Evolutionary conservation across 1,140 invertebrate genomes (phyloP).

Genomic region (Forficula auricularia): DNA sequence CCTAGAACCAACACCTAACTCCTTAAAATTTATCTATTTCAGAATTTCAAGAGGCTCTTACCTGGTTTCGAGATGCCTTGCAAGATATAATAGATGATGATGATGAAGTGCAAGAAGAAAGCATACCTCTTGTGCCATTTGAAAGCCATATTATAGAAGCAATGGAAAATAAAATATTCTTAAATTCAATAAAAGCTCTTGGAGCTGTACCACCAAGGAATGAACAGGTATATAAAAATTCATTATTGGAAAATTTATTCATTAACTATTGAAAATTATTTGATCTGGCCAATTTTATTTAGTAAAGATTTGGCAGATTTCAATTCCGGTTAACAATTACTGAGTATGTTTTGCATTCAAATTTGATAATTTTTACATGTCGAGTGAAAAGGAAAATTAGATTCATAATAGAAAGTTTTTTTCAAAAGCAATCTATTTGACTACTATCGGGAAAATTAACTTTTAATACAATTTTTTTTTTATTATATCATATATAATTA

Average conservation of each 20-base stretch:
- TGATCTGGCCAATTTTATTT: constrained; percentile 6
- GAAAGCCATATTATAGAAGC: constrained; percentile 33
- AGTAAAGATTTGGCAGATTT: too few relatives aligned
- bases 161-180: constrained; percentile 38
- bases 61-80: constrained; percentile 41
- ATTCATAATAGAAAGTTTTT: too few relatives aligned
- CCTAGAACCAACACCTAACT: too few relatives aligned
- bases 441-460: too few relatives aligned
- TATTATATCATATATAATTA: too few relatives aligned
- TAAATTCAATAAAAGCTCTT: constrained; percentile 34
- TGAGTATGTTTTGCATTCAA: not conserved
- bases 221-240: constrained; percentile 24
- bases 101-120: constrained; percentile 32
- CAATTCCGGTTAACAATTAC: not conserved
- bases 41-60: constrained; percentile 31
- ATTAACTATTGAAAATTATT: too few relatives aligned
- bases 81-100: constrained; percentile 41
- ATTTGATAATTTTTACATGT: too few relatives aligned
- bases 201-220: constrained; percentile 37
- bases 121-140: constrained; percentile 46
- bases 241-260: too few relatives aligned
- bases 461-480: too few relatives aligned
- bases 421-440: too few relatives aligned
- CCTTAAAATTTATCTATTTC: too few relatives aligned
- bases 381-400: too few relatives aligned